Percentiles rank a stretch among this genome's conserved stretches.
phyloP scores from a whole-genome alignment of 2,888 invertebrate genomes.

The Clanis bilineata region DNA sequence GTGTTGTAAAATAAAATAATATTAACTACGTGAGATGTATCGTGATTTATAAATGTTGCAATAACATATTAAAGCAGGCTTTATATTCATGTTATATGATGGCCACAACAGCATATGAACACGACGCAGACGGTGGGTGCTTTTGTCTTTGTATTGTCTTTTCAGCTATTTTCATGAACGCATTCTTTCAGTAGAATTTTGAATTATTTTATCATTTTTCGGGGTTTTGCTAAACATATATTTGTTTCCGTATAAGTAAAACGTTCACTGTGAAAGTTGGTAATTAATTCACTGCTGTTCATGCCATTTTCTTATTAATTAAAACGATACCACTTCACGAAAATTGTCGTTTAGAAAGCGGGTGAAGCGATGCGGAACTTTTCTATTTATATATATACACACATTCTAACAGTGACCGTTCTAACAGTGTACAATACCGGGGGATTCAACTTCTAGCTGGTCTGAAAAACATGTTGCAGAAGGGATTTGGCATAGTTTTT shows the following conservation, averaged over 20 bases:
- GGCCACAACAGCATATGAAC: slow-evolving; percentile 70
- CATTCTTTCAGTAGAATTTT: neutral
- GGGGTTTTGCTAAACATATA: neutral
- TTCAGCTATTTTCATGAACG: neutral
- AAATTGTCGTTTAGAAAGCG: slow-evolving; percentile 17
- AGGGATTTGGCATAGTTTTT: too few species aligned
- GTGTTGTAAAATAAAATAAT: slow-evolving; percentile 28
- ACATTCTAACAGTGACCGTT: neutral
- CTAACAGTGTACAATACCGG: neutral
- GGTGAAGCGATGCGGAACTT: slow-evolving; percentile 15
- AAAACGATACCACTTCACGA: neutral
- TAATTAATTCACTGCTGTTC: neutral
- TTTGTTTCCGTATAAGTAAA: neutral
- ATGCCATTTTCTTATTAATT: slow-evolving; percentile 4
- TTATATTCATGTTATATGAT: slow-evolving; percentile 48
- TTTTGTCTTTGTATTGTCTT: neutral
- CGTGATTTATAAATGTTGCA: neutral
- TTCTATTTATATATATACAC: slow-evolving; percentile 3
- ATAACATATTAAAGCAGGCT: slow-evolving; percentile 20
- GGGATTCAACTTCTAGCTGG: slow-evolving; percentile 1
- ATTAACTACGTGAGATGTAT: neutral
- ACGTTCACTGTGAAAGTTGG: neutral
- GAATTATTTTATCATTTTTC: neutral
- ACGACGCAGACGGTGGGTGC: slow-evolving; percentile 70
- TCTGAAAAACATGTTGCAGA: too few species aligned